Percentiles rank a stretch among this genome's conserved stretches.
Evolutionary conservation across 2,113 vertebrate species (phyloP).

Genomic region (Cephalopholis sonnerati): DNA sequence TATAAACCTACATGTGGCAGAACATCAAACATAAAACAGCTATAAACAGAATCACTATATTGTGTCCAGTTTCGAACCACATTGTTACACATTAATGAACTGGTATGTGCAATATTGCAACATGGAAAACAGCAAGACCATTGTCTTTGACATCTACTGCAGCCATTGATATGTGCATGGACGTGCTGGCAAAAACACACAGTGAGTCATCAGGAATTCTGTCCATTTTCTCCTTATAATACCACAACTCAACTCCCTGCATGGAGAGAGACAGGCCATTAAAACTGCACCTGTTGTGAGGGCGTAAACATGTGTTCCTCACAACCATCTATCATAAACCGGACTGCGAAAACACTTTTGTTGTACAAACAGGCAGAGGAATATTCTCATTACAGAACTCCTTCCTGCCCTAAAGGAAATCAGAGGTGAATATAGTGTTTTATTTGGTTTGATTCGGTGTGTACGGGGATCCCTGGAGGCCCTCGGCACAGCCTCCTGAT

Average conservation of each 20-base stretch:
- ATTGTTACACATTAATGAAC: conserved; percentile 2
- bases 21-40: conserved; percentile 8
- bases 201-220: conserved; percentile 48
- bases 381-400: conserved; percentile 35
- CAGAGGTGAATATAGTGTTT: conserved; percentile 31
- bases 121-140: conserved; percentile 10
- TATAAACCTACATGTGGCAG: conserved; percentile 7
- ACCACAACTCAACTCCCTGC: conserved; percentile 19
- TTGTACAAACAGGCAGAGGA: conserved; percentile 6
- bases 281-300: conserved; percentile 74
- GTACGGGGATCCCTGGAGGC: conserved; percentile 21
- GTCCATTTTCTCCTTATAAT: conserved; percentile 44
- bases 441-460: conserved; percentile 45
- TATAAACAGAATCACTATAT: neutral
- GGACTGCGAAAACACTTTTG: conserved; percentile 41
- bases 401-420: conserved; percentile 29
- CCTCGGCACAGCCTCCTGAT: neutral
- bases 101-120: neutral
- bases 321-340: conserved; percentile 50
- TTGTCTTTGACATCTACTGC: conserved; percentile 26
- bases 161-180: conserved; percentile 23
- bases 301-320: conserved; percentile 58
- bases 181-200: conserved; percentile 25
- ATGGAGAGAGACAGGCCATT: conserved; percentile 63
- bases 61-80: neutral